phyloP scores from a whole-genome alignment of 2,113 vertebrate genomes.

The Peucedramus taeniatus region DNA sequence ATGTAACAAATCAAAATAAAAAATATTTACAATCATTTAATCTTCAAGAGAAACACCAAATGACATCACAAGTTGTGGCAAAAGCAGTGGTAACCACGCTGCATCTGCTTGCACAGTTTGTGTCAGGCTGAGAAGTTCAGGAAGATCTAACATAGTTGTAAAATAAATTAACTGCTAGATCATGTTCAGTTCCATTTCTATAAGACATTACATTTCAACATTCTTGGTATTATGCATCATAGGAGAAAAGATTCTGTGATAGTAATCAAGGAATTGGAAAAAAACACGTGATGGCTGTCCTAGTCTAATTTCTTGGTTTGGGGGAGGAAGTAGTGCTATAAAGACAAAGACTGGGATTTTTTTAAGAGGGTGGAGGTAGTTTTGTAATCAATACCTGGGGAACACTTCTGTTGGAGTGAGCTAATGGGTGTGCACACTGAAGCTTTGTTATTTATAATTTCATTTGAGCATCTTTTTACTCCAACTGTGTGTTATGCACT shows the following conservation, averaged over 20 bases:
- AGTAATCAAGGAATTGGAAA: neutral
- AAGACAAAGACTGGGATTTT: neutral
- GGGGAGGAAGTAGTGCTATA: neutral
- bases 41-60: neutral
- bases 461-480: neutral
- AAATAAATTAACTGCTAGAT: neutral
- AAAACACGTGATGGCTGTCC: neutral
- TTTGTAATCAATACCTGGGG: neutral
- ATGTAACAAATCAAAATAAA: neutral
- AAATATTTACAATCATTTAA: neutral
- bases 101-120: neutral
- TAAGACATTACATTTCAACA: neutral
- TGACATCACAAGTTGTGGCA: neutral
- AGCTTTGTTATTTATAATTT: neutral
- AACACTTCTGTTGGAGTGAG: neutral
- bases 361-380: neutral
- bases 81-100: neutral
- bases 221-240: neutral
- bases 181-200: neutral
- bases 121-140: neutral
- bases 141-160: neutral
- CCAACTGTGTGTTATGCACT: fast-evolving
- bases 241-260: neutral
- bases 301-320: neutral
- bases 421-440: neutral